phyloP scores from a whole-genome alignment of 2,797 vertebrate species.

The Lepus townsendii region DNA sequence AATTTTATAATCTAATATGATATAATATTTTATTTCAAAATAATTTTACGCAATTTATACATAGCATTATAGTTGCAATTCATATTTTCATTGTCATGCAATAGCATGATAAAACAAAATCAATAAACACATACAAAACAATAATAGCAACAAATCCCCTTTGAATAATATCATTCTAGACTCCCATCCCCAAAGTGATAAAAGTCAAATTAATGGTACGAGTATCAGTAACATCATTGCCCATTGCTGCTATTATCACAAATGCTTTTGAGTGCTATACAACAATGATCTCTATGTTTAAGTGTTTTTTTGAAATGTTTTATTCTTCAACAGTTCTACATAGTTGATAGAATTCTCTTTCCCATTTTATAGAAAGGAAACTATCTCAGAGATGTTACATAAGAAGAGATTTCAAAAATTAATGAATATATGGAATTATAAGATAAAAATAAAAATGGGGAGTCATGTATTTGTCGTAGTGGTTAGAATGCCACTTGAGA shows the following conservation, averaged over 20 bases:
- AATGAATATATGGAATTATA: too few relatives aligned
- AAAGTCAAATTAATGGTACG: not conserved
- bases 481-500: too few relatives aligned
- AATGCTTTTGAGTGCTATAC: not conserved
- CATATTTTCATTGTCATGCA: not conserved
- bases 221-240: not conserved
- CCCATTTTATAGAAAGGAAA: not conserved
- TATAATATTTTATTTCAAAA: constrained; percentile 21
- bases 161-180: not conserved
- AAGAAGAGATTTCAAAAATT: too few relatives aligned
- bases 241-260: not conserved
- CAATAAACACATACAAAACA: not conserved
- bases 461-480: too few relatives aligned
- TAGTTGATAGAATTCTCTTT: not conserved
- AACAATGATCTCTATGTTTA: not conserved
- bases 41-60: not conserved
- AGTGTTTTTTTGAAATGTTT: not conserved
- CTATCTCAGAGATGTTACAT: not conserved
- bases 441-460: too few relatives aligned
- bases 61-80: not conserved
- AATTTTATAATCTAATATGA: not conserved
- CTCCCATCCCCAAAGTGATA: not conserved
- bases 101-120: not conserved
- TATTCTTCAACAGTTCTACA: not conserved
- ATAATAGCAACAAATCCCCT: not conserved